These are phyloP conservation scores for Eucera pruinosa DNA, from an alignment of 2,888 invertebrate species.

Conservation along the genomic window DNA sequence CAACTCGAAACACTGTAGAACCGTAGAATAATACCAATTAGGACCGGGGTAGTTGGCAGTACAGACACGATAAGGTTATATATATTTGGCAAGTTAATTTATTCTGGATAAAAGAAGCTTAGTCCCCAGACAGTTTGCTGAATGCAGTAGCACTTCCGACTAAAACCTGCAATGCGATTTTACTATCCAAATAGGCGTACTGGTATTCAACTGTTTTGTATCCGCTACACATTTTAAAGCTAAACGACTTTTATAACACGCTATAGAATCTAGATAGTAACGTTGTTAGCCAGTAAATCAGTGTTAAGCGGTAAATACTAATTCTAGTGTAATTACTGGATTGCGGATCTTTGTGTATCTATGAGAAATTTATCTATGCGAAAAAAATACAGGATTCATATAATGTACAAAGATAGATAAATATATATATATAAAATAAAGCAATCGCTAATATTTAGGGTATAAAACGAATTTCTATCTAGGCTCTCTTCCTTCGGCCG, in stretches of 20 bases:
- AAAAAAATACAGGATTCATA: too few species aligned
- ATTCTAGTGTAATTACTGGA: too few species aligned
- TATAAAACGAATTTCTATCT: too few species aligned
- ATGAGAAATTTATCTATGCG: too few species aligned
- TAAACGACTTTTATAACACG: background rate
- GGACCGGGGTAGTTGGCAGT: slow-evolving; percentile 60
- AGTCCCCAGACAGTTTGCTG: slow-evolving; percentile 37
- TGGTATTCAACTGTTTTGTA: background rate
- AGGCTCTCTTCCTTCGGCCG: too few species aligned
- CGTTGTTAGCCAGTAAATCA: background rate
- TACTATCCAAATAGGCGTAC: slow-evolving; percentile 8
- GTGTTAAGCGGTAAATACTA: too few species aligned
- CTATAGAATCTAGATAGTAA: background rate
- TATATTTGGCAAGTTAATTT: slow-evolving; percentile 77
- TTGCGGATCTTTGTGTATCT: too few species aligned
- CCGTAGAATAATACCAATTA: slow-evolving; percentile 66
- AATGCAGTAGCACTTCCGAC: slow-evolving; percentile 30
- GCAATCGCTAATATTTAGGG: too few species aligned
- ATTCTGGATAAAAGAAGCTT: slow-evolving; percentile 75
- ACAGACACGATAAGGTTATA: slow-evolving; percentile 70
- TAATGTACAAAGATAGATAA: too few species aligned
- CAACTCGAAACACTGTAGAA: slow-evolving; percentile 57
- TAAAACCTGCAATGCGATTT: slow-evolving; percentile 30
- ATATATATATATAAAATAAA: too few species aligned
- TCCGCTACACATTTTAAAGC: background rate